Evolutionary conservation across 2,113 vertebrate species (phyloP).

Genomic region (Dasyornis broadbenti): DNA sequence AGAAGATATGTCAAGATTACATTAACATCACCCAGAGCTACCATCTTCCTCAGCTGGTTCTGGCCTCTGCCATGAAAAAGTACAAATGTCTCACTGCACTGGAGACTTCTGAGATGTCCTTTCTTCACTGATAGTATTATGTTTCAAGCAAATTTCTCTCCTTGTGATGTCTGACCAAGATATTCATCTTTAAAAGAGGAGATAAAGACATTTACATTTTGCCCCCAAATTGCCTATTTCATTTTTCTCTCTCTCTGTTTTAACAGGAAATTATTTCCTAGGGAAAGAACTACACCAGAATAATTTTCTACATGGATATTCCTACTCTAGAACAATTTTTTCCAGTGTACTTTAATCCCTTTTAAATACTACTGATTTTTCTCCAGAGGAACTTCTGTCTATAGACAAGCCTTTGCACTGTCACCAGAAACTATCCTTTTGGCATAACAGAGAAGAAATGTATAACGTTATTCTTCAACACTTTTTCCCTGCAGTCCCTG

Average conservation of each 20-base stretch:
- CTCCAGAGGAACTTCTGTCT: background rate
- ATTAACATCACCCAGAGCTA: background rate
- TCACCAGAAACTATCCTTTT: background rate
- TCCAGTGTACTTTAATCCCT: background rate
- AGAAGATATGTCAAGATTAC: background rate
- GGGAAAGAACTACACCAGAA: background rate
- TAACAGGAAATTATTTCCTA: background rate
- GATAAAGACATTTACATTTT: background rate
- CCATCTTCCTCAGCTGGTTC: background rate
- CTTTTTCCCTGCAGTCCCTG: background rate
- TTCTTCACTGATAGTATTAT: background rate
- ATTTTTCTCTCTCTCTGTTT: background rate
- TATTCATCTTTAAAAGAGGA: background rate
- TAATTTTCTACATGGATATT: background rate
- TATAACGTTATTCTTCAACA: background rate
- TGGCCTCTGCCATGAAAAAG: background rate
- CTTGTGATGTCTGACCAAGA: background rate
- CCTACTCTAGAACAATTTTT: background rate
- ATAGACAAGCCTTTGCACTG: background rate
- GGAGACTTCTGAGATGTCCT: background rate
- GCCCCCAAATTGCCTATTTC: rapidly evolving
- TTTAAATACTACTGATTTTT: background rate
- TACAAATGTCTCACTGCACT: background rate
- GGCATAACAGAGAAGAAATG: background rate
- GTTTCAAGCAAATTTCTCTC: background rate